Percentiles rank a stretch among this genome's conserved stretches.
These are phyloP conservation scores for Zaprionus tsacasi DNA, from an alignment of 1,140 invertebrate genomes.

Conservation along the genomic window DNA sequence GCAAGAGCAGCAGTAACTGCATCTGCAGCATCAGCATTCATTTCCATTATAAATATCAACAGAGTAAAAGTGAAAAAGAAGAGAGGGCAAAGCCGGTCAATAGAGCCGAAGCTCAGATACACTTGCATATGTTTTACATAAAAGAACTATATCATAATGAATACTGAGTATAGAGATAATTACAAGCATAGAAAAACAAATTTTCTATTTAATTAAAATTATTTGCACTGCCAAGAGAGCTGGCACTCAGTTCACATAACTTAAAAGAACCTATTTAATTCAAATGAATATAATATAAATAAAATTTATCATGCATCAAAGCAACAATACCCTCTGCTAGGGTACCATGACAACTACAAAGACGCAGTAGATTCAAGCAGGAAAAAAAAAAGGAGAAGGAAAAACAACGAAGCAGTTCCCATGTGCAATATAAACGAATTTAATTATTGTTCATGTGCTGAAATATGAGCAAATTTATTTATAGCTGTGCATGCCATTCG, in stretches of 20 bases:
- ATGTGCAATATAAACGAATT: conserved; percentile 77
- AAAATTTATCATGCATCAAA: not conserved
- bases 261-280: not conserved
- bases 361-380: conserved; percentile 26
- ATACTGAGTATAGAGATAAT: no score
- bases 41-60: conserved; percentile 80
- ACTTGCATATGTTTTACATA: not conserved
- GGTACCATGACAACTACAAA: conserved; percentile 16
- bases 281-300: not conserved
- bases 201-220: not conserved
- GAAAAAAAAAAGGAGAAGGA: not conserved
- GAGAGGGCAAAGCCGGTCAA: not conserved
- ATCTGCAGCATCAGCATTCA: conserved; percentile 72
- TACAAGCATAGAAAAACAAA: no score
- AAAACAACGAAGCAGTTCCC: conserved; percentile 44
- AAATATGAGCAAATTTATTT: conserved; percentile 81
- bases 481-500: conserved; percentile 61
- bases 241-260: not conserved
- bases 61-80: conserved; percentile 39
- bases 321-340: not conserved
- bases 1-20: not conserved
- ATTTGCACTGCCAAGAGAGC: not conserved
- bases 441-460: conserved; percentile 82
- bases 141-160: no score
- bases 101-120: not conserved